Conservation (phyloP, 2,113 vertebrate species). For the Danio rerio region GRCz12tu NC_133187.1:35363001-35363500, state of each 20-base stretch:
- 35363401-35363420: too few species aligned
- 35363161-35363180: neutral
- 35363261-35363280: too few species aligned
- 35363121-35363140: neutral
- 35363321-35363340: too few species aligned
- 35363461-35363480: conserved; percentile 7
- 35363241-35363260: too few species aligned
- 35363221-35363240: too few species aligned
- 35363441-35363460: neutral
- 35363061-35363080: neutral
- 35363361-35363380: too few species aligned
- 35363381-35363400: too few species aligned
- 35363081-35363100: conserved; percentile 10
- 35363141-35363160: neutral
- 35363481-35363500: conserved; percentile 20
- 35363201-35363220: too few species aligned
- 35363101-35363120: conserved; percentile 5
- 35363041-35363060: neutral
- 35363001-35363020: conserved; percentile 6
- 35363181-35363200: neutral
- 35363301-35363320: too few species aligned
- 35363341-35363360: too few species aligned
- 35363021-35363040: neutral
- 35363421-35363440: too few species aligned
- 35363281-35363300: too few species aligned